Percentiles rank a stretch among this genome's conserved stretches.
phyloP scores from a whole-genome alignment of 2,797 vertebrate genomes.

The Gastrophryne carolinensis region DNA sequence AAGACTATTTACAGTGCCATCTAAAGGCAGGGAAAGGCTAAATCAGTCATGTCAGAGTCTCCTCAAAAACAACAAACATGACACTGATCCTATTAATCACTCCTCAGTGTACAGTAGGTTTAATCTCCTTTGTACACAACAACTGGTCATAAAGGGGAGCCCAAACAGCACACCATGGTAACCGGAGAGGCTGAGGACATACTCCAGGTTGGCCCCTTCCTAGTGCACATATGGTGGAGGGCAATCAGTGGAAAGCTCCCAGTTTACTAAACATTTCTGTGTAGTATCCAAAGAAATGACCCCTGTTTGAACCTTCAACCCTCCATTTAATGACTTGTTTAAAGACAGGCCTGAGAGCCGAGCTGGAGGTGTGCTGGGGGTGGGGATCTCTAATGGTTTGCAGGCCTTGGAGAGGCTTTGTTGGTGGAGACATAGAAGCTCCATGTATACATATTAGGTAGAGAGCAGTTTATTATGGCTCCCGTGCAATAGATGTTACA shows the following conservation, averaged over 20 bases:
- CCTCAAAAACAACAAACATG: neutral
- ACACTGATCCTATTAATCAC: neutral
- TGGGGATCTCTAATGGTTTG: constrained; percentile 77
- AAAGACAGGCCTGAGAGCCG: constrained; percentile 97
- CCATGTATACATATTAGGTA: constrained; percentile 17
- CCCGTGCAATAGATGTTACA: neutral
- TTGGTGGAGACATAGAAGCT: constrained; percentile 35
- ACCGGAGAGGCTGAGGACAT: neutral
- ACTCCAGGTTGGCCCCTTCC: constrained; percentile 7
- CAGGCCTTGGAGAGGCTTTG: constrained; percentile 67
- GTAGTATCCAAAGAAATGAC: constrained; percentile 94
- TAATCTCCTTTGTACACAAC: neutral
- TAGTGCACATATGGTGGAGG: constrained; percentile 25
- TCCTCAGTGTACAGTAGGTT: constrained; percentile 2
- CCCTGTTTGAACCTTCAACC: constrained; percentile 91
- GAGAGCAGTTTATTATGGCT: neutral
- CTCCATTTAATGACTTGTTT: constrained; percentile 99
- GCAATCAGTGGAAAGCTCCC: constrained; percentile 34
- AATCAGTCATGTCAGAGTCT: neutral
- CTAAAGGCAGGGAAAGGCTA: no score
- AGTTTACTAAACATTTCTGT: constrained; percentile 77
- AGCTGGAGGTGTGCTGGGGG: constrained; percentile 76
- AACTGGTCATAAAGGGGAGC: neutral
- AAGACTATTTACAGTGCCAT: no score
- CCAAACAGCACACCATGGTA: neutral